These are phyloP conservation scores for Drosophila differens DNA, from an alignment of 2,888 invertebrate genomes.

Conservation along the genomic window DNA sequence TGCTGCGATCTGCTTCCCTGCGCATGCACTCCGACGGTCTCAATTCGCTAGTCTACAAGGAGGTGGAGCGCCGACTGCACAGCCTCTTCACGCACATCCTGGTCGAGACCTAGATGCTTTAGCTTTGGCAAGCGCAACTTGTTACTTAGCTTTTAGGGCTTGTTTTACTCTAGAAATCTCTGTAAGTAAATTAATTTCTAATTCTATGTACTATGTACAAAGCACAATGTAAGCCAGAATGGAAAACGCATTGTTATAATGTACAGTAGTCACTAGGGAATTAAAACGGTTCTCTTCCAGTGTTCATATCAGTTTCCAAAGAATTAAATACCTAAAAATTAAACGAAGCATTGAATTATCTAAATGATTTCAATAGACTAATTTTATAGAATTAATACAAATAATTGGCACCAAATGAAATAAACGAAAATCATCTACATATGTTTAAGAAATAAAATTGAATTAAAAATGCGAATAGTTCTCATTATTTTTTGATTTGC, in stretches of 20 bases:
- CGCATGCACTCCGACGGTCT: constrained; percentile 88
- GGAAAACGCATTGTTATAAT: constrained; percentile 30
- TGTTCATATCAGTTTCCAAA: background rate
- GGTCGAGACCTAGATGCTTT: constrained; percentile 85
- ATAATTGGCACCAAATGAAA: background rate
- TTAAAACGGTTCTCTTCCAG: background rate
- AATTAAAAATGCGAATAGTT: background rate
- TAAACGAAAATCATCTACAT: background rate
- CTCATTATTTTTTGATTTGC: background rate
- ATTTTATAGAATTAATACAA: background rate
- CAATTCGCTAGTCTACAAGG: constrained; percentile 87
- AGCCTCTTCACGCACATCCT: constrained; percentile 88
- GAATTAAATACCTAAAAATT: background rate
- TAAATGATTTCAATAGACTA: background rate
- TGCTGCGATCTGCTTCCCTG: constrained; percentile 86
- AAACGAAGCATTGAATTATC: background rate
- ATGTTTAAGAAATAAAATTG: background rate
- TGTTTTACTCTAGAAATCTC: constrained; percentile 18
- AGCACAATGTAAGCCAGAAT: constrained; percentile 6
- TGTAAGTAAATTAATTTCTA: constrained; percentile 9
- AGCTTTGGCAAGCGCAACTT: constrained; percentile 41
- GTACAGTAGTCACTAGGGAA: background rate
- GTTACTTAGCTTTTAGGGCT: constrained; percentile 62
- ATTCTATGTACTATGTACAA: constrained; percentile 14
- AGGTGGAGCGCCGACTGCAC: constrained; percentile 87